Evolutionary conservation across 2,113 vertebrate genomes (phyloP), one percentile per base, ranked within the genome.

Genomic region (Corythornis vintsioides): DNA sequence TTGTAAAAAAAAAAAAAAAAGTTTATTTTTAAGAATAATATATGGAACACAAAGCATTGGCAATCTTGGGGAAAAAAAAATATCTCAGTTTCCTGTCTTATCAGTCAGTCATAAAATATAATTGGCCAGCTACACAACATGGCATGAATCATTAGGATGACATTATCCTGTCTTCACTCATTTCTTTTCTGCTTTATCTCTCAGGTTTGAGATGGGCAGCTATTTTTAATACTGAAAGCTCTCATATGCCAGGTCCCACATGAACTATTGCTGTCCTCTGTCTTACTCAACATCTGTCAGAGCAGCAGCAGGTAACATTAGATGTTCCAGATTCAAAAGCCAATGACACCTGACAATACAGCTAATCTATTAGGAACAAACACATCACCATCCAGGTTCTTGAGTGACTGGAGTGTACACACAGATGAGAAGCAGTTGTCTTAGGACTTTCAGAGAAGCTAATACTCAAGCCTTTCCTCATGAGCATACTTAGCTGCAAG

Each of bases 201-300:
- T 52, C 82, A 88, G 57, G 10, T 47, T 53, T 77, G 77, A 84
- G 85, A 79, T 10, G 20, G 85, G 47, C 75, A 94, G 70, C 43
- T 92, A 67, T 90, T 91, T 92, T 91, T 91, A 81, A 86, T 84
- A 52, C 70, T 75, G 79, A 93, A 70, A 88, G 76, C 79, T 90
- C 63, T 92, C 85, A n/a, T 85, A 63, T 69, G 84, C 77, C 90
- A 76, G 40, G 72, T 90, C 77, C 64, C 64, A 86, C 66, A 29
- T 19, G 86, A 65, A 35, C 4, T 25, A 47, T 9, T 7, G 1
- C 69, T 72, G 43, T 83, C 73, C 80, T 90, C 67, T 13, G 4
- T 91, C 75, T 71, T 47, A 42, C 65, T 87, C 92, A 85, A 24
- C 67, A 74, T 80, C 85, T 93, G 76, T 84, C 92, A 91, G n/a